A percentile compares a stretch with the other conserved stretches of the same genome.
These are phyloP conservation scores for Cataglyphis albicans DNA, from an alignment of 2,888 invertebrate genomes.

Conservation along the genomic window DNA sequence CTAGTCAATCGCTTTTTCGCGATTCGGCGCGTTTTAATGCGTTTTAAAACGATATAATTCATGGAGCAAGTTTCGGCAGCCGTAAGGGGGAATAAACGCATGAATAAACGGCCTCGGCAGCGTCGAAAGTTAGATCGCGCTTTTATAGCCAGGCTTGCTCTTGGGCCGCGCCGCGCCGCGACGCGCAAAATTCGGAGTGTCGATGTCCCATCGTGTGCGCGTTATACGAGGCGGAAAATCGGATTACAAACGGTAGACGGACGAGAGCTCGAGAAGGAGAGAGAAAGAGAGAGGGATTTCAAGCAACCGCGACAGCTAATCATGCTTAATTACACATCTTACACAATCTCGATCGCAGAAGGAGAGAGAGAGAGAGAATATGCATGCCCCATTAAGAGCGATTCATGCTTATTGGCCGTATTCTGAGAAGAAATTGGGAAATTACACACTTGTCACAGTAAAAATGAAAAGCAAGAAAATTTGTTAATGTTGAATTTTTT, in stretches of 20 bases:
- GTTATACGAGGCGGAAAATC: conserved; percentile 64
- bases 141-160: conserved; percentile 38
- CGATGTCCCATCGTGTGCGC: conserved; percentile 47
- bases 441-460: background rate
- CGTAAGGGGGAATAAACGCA: conserved; percentile 33
- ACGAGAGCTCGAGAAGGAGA: conserved; percentile 4
- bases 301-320: conserved; percentile 70
- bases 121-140: conserved; percentile 46
- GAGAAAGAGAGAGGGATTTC: conserved; percentile 49
- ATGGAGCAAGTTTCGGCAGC: background rate
- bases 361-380: conserved; percentile 6
- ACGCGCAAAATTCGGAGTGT: conserved; percentile 53
- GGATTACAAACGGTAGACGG: conserved; percentile 65
- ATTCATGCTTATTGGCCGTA: conserved; percentile 31
- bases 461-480: background rate
- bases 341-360: conserved; percentile 48
- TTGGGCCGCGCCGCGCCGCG: conserved; percentile 24
- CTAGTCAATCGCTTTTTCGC: conserved; percentile 8
- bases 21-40: background rate
- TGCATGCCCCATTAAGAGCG: conserved; percentile 31
- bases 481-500: conserved; percentile 37
- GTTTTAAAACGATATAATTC: conserved; percentile 17
- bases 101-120: conserved; percentile 32
- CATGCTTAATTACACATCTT: conserved; percentile 70
- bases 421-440: conserved; percentile 25